phyloP scores from a whole-genome alignment of 2,888 invertebrate species.

The Furcula furcula region DNA sequence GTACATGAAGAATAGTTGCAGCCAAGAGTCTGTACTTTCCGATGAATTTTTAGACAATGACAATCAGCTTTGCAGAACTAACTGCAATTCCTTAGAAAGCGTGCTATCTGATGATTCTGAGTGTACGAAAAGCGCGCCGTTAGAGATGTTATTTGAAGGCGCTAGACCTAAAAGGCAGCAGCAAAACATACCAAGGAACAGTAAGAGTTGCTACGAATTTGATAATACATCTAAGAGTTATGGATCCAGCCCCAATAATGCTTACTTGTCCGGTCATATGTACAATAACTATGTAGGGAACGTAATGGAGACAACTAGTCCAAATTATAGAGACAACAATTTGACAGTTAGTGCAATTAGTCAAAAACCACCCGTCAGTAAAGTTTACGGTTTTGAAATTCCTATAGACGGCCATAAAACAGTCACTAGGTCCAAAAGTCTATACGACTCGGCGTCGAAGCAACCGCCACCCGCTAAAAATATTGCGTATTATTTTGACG shows the following conservation, averaged over 20 bases:
- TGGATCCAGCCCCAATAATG: constrained; percentile 84
- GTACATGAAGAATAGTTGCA: constrained; percentile 83
- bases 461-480: constrained; percentile 67
- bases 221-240: constrained; percentile 83
- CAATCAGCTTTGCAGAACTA: constrained; percentile 83
- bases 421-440: constrained; percentile 70
- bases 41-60: constrained; percentile 83
- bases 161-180: constrained; percentile 68
- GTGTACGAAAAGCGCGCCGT: constrained; percentile 88
- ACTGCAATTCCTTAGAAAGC: constrained; percentile 90
- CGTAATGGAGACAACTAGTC: constrained; percentile 45
- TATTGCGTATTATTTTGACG: constrained; percentile 78
- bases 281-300: constrained; percentile 61
- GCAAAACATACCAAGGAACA: constrained; percentile 59
- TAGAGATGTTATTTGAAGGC: constrained; percentile 86
- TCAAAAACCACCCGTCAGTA: constrained; percentile 49
- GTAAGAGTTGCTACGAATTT: constrained; percentile 77
- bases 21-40: constrained; percentile 90
- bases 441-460: constrained; percentile 66
- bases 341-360: constrained; percentile 26
- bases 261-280: constrained; percentile 79
- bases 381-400: constrained; percentile 68
- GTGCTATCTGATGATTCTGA: constrained; percentile 91
- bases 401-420: constrained; percentile 64
- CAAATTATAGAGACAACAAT: constrained; percentile 47